Evolutionary conservation across 2,888 invertebrate species (phyloP).

Genomic region (Drosophila merina): DNA sequence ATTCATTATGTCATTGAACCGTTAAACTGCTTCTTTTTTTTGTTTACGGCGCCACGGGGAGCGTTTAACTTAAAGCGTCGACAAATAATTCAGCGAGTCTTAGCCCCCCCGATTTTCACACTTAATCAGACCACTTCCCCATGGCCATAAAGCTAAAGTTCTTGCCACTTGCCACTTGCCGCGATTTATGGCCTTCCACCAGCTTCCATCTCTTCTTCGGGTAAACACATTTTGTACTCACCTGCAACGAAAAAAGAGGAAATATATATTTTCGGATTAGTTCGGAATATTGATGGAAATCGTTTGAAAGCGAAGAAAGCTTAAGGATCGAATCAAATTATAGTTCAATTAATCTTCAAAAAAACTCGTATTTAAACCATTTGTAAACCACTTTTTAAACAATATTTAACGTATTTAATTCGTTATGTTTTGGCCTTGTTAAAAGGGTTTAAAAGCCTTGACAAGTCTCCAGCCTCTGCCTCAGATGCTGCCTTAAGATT

Average conservation of each 20-base stretch:
- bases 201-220: constrained; percentile 17
- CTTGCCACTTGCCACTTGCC: constrained; percentile 57
- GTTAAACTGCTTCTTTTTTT: constrained; percentile 65
- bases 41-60: constrained; percentile 71
- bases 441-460: constrained; percentile 19
- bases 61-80: constrained; percentile 75
- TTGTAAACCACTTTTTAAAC: not conserved
- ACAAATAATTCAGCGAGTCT: constrained; percentile 59
- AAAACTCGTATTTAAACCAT: not conserved
- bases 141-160: constrained; percentile 46
- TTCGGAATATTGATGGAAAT: constrained; percentile 15
- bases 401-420: not conserved
- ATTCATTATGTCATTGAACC: constrained; percentile 82
- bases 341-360: not conserved
- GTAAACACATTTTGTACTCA: constrained; percentile 54
- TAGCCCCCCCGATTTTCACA: constrained; percentile 7
- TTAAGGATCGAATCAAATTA: not conserved
- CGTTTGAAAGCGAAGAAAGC: not conserved
- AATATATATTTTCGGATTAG: constrained; percentile 32
- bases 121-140: constrained; percentile 11
- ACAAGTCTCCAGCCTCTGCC: constrained; percentile 23
- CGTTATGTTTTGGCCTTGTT: constrained; percentile 11
- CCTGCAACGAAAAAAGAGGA: constrained; percentile 62
- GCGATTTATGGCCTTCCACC: constrained; percentile 60
- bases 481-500: constrained; percentile 75